Conservation (phyloP, 2,113 vertebrate genomes). For the Rhinoptilus africanus region DNA sequence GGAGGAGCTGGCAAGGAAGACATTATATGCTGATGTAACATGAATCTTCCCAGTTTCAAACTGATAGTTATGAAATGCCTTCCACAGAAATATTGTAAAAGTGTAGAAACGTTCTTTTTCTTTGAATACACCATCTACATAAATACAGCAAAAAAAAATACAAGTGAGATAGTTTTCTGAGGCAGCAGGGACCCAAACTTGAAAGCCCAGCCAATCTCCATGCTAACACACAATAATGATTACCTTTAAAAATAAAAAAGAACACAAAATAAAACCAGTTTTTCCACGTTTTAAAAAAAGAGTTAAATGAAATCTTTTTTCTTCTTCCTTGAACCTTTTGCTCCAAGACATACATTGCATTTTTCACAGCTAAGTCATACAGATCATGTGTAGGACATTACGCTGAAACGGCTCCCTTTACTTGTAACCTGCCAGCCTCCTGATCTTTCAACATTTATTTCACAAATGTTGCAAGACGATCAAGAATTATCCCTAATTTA, state of each 20-base stretch:
- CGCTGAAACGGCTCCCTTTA: not conserved
- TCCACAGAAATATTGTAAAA: not conserved
- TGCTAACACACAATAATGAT: not conserved
- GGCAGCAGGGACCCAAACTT: not conserved
- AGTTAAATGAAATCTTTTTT: not conserved
- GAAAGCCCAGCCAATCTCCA: not conserved
- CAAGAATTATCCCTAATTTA: not conserved
- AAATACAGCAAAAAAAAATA: not conserved
- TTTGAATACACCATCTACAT: not conserved
- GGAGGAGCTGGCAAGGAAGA: not conserved
- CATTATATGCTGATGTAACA: not conserved
- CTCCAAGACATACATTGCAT: rapidly evolving
- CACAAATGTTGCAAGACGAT: not conserved
- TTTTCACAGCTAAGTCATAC: not conserved
- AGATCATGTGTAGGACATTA: not conserved
- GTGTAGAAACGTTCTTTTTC: not conserved
- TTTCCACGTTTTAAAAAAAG: not conserved
- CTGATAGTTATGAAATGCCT: not conserved
- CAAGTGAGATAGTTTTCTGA: not conserved
- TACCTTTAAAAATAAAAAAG: not conserved
- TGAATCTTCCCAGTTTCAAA: not conserved
- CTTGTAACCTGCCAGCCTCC: not conserved
- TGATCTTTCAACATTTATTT: not conserved
- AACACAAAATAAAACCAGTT: not conserved
- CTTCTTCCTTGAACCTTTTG: not conserved